Evolutionary conservation across 2,888 invertebrate genomes (phyloP), one percentile per base, ranked within the genome.

Genomic region (Drosophila limbata): DNA sequence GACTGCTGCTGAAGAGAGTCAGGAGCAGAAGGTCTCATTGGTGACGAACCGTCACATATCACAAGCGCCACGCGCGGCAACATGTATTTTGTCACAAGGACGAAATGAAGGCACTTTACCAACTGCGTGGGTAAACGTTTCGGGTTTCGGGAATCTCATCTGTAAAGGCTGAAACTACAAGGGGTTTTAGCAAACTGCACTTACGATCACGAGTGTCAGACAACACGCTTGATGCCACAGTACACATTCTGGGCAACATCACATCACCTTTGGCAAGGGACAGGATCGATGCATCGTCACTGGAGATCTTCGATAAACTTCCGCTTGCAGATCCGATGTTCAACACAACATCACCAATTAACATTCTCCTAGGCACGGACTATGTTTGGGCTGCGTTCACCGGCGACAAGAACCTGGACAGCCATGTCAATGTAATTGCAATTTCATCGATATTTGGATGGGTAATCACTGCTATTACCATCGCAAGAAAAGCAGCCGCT

Each of bases 251-350:
- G 2, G 3, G 40, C 17, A 40, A 40, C 17, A 40, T 40, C 17
- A 17, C 40, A 10, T 42, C 40, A 42, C 40, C 40, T 19, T 17
- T 42, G 19, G 40, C 17, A 42, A 42, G 40, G 40, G 19, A 40
- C 42, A 44, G 19, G 42, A 19, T 44, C 11, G 21, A 44, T 44
- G 19, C 42, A 19, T 42, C 42, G 11, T 10, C 42, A 42, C 42
- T 42, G 11, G 19, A 42, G 42, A 42, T 42, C 17, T 19, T 42
- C 19, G 19, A 21, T 19, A 11, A 11, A 2, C 17, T 42, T 42
- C 42, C 42, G 21, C 42, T 42, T 19, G 42, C 19, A 19, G 19
- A 42, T 19, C 42, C 21, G 42, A 44, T 44, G 42, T 42, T 19
- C 19, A 42, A 42, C 42, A 17, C 19, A 3, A 42, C 17, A 19